phyloP scores from a whole-genome alignment of 2,797 vertebrate genomes.

The Lepilemur septentrionalis region DNA sequence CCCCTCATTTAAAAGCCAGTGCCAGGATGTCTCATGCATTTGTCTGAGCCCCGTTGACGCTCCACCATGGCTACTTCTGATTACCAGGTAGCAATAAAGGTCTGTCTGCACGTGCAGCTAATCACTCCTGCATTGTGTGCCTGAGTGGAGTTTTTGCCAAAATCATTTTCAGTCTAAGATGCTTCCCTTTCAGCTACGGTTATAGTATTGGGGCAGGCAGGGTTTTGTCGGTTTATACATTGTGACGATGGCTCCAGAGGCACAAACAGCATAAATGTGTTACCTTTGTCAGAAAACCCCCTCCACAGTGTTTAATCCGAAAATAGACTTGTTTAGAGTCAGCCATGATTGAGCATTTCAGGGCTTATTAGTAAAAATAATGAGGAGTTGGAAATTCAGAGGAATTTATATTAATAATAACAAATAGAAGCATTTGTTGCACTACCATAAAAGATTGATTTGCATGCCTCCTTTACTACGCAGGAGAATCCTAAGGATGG shows the following conservation, averaged over 20 bases:
- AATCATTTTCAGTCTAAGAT: constrained; percentile 26
- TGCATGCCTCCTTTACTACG: neutral
- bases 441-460: neutral
- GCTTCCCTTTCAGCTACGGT: constrained; percentile 2
- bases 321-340: constrained; percentile 21
- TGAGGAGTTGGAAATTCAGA: neutral
- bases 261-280: neutral
- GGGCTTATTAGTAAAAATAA: constrained; percentile 22
- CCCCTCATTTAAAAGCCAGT: neutral
- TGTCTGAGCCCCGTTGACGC: neutral
- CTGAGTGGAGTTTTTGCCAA: constrained; percentile 26
- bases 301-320: neutral
- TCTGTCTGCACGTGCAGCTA: neutral
- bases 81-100: constrained; percentile 53
- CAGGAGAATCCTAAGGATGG: neutral
- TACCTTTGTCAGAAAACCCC: constrained; percentile 20
- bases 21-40: neutral
- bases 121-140: neutral
- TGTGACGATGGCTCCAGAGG: neutral
- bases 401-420: neutral
- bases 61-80: neutral
- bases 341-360: constrained; percentile 2
- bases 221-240: constrained; percentile 52
- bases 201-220: neutral
- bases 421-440: neutral